Evolutionary conservation across 2,888 invertebrate species (phyloP).

Genomic region (Chloroclysta siterata): DNA sequence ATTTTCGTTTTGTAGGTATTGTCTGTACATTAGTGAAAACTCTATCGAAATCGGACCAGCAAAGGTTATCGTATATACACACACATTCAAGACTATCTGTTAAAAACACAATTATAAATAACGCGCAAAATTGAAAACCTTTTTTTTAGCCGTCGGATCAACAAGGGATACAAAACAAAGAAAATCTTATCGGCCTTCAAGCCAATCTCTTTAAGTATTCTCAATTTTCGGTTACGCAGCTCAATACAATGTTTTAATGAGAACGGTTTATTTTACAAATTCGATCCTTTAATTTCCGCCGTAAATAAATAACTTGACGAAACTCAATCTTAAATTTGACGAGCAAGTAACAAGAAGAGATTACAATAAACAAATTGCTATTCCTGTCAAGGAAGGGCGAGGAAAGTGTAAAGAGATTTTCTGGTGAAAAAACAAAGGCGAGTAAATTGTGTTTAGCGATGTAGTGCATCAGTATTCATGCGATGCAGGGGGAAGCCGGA

Average conservation of each 20-base stretch:
- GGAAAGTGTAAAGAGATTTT: constrained; percentile 54
- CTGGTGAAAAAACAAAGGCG: constrained; percentile 54
- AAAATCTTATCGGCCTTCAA: background rate
- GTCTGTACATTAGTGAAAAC: no score
- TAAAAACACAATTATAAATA: no score
- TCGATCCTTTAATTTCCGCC: constrained; percentile 34
- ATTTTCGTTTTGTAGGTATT: no score
- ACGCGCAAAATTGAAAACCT: no score
- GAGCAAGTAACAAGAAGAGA: constrained; percentile 58
- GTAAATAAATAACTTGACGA: constrained; percentile 57
- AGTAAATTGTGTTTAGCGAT: constrained; percentile 55
- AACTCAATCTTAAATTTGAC: constrained; percentile 52
- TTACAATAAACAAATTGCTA: constrained; percentile 72
- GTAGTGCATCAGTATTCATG: constrained; percentile 35
- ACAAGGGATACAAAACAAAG: background rate
- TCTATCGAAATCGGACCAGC: no score
- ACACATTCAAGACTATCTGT: no score
- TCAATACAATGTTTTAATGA: constrained; percentile 21
- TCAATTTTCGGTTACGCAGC: constrained; percentile 10
- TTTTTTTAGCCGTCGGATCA: no score
- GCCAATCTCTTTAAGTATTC: background rate
- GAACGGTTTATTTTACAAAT: constrained; percentile 33
- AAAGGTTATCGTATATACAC: no score
- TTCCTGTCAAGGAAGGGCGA: constrained; percentile 59
- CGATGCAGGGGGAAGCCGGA: constrained; percentile 26